Percentiles rank a stretch among this genome's conserved stretches.
These are phyloP conservation scores for Mergus octosetaceus DNA, from an alignment of 2,797 vertebrate genomes.

Conservation along the genomic window DNA sequence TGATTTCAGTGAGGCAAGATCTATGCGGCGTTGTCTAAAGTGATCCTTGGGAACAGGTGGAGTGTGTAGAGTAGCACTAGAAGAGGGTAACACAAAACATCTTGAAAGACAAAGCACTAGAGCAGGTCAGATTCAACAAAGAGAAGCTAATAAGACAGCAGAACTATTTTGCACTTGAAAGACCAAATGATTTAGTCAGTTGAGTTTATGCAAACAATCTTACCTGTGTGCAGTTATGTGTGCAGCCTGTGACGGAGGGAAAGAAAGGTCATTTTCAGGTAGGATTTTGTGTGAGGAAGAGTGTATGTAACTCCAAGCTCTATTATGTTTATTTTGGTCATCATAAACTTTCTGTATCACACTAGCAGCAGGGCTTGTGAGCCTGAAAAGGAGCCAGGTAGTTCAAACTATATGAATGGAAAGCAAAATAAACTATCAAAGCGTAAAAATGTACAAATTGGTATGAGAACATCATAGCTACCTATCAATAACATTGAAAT, in stretches of 20 bases:
- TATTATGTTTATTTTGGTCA: not conserved
- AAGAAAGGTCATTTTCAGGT: not conserved
- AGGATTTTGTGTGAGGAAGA: not conserved
- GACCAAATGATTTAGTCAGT: not conserved
- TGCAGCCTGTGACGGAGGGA: not conserved
- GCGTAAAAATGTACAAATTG: not conserved
- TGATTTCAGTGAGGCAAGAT: not conserved
- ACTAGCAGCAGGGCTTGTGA: not conserved
- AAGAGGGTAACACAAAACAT: not conserved
- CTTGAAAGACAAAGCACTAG: not conserved
- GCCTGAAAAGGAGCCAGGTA: conserved; percentile 18
- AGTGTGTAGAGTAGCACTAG: not conserved
- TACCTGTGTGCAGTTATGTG: not conserved
- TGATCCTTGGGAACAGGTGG: not conserved
- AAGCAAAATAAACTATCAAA: conserved; percentile 1
- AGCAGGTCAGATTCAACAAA: not conserved
- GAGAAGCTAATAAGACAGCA: not conserved
- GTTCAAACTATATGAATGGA: not conserved
- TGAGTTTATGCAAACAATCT: not conserved
- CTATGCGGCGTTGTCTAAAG: not conserved
- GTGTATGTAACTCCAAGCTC: not conserved
- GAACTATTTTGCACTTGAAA: not conserved
- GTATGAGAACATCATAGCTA: not conserved
- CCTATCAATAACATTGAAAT: not conserved
- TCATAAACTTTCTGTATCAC: conserved; percentile 13